Evolutionary conservation across 2,888 invertebrate species (phyloP).

Genomic region (Caenorhabditis uteleia): DNA sequence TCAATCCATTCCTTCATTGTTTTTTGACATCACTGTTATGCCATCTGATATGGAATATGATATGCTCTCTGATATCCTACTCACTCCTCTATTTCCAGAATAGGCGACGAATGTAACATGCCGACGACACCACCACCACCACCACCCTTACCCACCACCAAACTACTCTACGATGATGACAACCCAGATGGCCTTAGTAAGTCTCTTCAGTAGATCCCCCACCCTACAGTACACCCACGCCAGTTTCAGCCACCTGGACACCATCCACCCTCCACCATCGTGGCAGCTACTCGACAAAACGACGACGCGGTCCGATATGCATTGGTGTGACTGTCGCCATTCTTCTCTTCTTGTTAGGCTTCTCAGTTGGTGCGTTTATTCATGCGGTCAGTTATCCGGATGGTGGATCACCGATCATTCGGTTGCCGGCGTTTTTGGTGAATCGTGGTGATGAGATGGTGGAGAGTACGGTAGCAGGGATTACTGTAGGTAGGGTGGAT

Average conservation of each 20-base stretch:
- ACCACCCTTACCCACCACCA: slow-evolving; percentile 22
- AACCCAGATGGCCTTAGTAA: slow-evolving; percentile 26
- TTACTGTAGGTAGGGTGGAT: background rate
- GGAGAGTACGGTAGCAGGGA: background rate
- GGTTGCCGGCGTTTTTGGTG: too few species aligned
- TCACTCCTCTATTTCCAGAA: too few species aligned
- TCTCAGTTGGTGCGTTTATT: slow-evolving; percentile 46
- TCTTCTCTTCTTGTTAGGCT: slow-evolving; percentile 45
- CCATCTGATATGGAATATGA: too few species aligned
- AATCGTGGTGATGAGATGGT: too few species aligned
- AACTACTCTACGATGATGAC: slow-evolving; percentile 28
- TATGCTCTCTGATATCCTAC: too few species aligned
- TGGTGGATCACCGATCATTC: slow-evolving; percentile 20
- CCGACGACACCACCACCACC: slow-evolving; percentile 15
- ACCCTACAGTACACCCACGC: background rate
- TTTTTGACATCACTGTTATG: too few species aligned
- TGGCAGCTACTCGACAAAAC: background rate
- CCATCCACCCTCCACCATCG: slow-evolving; percentile 9
- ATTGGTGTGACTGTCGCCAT: slow-evolving; percentile 17
- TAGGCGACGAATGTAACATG: too few species aligned
- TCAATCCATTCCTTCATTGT: too few species aligned
- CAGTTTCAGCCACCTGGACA: slow-evolving; percentile 18
- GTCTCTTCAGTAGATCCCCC: background rate
- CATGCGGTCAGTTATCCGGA: slow-evolving; percentile 34
- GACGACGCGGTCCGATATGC: slow-evolving; percentile 4